phyloP scores from a whole-genome alignment of 2,113 vertebrate genomes.

The Papio anubis region DNA sequence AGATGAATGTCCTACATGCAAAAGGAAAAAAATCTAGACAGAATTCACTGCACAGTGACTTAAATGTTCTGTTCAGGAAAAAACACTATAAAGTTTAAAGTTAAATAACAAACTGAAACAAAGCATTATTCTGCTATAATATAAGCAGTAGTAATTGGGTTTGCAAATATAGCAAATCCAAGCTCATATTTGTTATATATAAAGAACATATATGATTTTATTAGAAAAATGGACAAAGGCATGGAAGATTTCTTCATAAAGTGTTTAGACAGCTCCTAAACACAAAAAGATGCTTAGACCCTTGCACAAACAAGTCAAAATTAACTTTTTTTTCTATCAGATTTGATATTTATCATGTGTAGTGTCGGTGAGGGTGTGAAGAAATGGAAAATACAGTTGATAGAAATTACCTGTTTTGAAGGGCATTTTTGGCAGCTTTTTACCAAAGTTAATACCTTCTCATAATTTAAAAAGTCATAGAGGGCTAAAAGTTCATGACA shows the following conservation, averaged over 20 bases:
- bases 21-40: background rate
- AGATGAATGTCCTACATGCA: background rate
- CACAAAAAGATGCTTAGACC: background rate
- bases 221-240: background rate
- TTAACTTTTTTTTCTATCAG: background rate
- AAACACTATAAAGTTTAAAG: background rate
- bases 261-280: background rate
- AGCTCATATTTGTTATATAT: background rate
- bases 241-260: background rate
- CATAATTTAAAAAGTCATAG: background rate
- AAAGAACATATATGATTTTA: background rate
- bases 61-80: slow-evolving; percentile 1
- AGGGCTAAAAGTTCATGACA: background rate
- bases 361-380: background rate
- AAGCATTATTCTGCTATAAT: background rate
- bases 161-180: background rate
- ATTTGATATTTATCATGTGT: background rate
- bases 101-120: background rate
- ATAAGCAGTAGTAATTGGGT: no score
- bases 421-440: slow-evolving; percentile 1
- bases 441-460: background rate
- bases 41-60: background rate
- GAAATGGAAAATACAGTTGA: background rate
- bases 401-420: slow-evolving; percentile 28
- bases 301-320: background rate